phyloP scores from a whole-genome alignment of 2,888 invertebrate species.

The Leptinotarsa peninsularis region DNA sequence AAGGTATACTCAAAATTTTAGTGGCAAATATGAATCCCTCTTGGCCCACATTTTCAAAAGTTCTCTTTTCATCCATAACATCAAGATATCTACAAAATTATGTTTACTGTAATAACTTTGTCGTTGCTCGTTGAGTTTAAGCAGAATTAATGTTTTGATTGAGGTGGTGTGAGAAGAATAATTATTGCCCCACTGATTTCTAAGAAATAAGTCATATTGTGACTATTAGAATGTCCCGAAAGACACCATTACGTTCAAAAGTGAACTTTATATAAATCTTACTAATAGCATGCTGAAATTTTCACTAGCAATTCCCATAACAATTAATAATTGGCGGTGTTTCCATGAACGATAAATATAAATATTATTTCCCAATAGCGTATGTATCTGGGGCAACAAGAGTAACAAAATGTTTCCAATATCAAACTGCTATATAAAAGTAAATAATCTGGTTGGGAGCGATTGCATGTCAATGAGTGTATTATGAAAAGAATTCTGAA shows the following conservation, averaged over 20 bases:
- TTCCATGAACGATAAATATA: conserved; percentile 22
- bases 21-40: too few relatives aligned
- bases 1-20: too few relatives aligned
- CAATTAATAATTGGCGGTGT: conserved; percentile 2
- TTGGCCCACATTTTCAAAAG: too few relatives aligned
- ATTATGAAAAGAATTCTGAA: conserved; percentile 23
- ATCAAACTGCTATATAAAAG: conserved; percentile 25
- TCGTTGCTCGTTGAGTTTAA: too few relatives aligned
- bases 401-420: conserved; percentile 24
- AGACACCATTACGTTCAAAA: neutral
- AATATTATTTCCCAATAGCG: conserved; percentile 14
- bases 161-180: too few relatives aligned
- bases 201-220: too few relatives aligned
- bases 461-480: conserved; percentile 28
- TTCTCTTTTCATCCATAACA: too few relatives aligned
- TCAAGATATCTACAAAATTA: too few relatives aligned
- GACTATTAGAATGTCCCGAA: neutral
- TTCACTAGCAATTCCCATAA: neutral
- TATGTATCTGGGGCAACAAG: conserved; percentile 24
- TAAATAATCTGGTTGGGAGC: conserved; percentile 21
- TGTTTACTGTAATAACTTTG: too few relatives aligned
- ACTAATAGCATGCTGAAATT: neutral
- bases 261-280: neutral
- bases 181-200: too few relatives aligned
- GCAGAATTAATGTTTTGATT: too few relatives aligned